Conservation (phyloP, 2,888 invertebrate species). For the Megamerina dolium region DNA sequence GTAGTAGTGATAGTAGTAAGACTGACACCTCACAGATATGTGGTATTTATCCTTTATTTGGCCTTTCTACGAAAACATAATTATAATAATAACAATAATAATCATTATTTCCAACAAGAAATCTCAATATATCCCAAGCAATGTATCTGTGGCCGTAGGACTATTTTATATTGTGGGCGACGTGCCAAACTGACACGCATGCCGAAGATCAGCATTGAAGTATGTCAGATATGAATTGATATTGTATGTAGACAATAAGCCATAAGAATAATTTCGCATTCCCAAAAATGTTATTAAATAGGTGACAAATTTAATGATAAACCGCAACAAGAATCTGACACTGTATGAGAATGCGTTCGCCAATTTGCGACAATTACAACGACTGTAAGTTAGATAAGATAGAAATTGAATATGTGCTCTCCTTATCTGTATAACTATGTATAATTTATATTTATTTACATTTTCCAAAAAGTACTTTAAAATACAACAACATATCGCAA, state of each 20-base stretch:
- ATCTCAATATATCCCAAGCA: slow-evolving; percentile 44
- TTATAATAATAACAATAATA: too few species aligned
- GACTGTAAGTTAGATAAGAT: slow-evolving; percentile 37
- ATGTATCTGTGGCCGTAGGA: slow-evolving; percentile 36
- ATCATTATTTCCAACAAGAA: too few species aligned
- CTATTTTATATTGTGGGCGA: slow-evolving; percentile 36
- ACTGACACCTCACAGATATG: slow-evolving; percentile 17
- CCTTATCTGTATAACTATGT: too few species aligned
- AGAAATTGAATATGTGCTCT: too few species aligned
- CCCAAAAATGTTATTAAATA: slow-evolving; percentile 12
- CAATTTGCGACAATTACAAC: slow-evolving; percentile 29
- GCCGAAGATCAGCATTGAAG: slow-evolving; percentile 35
- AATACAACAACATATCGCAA: slow-evolving; percentile 44
- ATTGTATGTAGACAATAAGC: too few species aligned
- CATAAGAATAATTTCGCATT: neutral
- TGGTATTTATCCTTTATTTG: slow-evolving; percentile 15
- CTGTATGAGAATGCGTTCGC: slow-evolving; percentile 34
- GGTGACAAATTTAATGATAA: slow-evolving; percentile 40
- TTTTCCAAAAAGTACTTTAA: slow-evolving; percentile 42
- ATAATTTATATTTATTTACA: too few species aligned
- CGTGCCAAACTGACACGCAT: slow-evolving; percentile 30
- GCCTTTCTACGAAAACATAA: neutral
- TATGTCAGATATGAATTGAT: slow-evolving; percentile 19
- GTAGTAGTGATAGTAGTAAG: slow-evolving; percentile 7
- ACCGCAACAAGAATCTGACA: slow-evolving; percentile 40